phyloP scores from a whole-genome alignment of 2,113 vertebrate species.

The Seriola rivoliana region DNA sequence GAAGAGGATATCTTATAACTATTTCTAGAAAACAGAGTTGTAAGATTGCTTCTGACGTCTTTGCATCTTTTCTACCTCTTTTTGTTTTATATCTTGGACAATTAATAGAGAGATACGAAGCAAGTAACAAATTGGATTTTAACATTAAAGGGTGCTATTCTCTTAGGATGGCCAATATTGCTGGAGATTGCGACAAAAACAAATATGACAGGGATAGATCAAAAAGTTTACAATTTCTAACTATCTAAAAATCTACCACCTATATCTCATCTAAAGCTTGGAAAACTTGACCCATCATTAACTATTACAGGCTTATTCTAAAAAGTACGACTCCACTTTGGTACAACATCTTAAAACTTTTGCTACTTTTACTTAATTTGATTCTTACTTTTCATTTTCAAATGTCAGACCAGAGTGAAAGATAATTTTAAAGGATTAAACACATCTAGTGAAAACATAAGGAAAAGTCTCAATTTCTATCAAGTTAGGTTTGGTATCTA shows the following conservation, averaged over 20 bases:
- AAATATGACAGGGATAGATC: background rate
- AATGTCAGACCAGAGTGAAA: conserved; percentile 28
- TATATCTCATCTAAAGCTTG: conserved; percentile 25
- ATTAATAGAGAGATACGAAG: background rate
- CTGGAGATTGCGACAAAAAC: background rate
- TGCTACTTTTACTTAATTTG: conserved; percentile 20
- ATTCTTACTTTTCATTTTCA: conserved; percentile 36
- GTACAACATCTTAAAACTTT: conserved; percentile 15
- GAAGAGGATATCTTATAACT: background rate
- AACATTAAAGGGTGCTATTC: background rate
- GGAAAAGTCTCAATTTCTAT: background rate
- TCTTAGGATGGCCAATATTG: background rate
- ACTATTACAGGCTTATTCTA: conserved; percentile 1
- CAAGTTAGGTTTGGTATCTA: conserved; percentile 18
- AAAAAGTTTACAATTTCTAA: conserved; percentile 15
- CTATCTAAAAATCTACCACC: conserved; percentile 21
- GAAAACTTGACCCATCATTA: conserved; percentile 1
- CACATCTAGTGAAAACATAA: background rate
- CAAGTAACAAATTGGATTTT: background rate
- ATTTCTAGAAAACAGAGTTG: background rate
- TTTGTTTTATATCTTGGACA: background rate
- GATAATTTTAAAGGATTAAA: background rate
- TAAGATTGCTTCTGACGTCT: background rate
- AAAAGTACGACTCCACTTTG: conserved; percentile 49
- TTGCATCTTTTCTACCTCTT: background rate